phyloP scores from a whole-genome alignment of 92 coral and sea anemone species.

The Porites rus region DNA sequence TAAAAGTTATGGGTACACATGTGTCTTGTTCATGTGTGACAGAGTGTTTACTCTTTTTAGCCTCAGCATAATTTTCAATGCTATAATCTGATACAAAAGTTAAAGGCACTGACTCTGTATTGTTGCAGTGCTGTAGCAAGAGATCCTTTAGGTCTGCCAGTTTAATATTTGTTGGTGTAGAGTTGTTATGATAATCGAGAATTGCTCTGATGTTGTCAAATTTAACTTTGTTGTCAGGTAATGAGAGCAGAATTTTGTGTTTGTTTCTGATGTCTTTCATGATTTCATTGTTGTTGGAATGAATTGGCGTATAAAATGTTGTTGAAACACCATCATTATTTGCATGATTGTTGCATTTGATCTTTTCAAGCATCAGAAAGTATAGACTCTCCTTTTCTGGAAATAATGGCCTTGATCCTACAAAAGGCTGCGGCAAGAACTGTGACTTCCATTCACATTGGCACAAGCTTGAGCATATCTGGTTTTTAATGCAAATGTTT shows the following conservation, averaged over 20 bases:
- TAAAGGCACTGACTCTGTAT: conserved; percentile 27
- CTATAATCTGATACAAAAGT: conserved; percentile 50
- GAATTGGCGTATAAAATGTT: conserved; percentile 20
- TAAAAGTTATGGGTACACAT: too few species aligned
- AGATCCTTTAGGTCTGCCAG: conserved; percentile 48
- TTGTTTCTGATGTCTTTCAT: conserved; percentile 29
- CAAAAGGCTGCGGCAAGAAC: not conserved
- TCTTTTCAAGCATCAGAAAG: conserved; percentile 30
- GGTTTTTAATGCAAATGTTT: conserved; percentile 22
- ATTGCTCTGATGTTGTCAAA: conserved; percentile 29
- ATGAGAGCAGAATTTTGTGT: conserved; percentile 39
- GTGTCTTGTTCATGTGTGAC: not conserved
- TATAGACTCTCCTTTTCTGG: conserved; percentile 26
- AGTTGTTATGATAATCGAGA: conserved; percentile 33
- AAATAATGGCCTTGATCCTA: conserved; percentile 26
- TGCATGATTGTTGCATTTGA: not conserved
- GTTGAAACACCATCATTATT: not conserved
- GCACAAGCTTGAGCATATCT: conserved; percentile 26
- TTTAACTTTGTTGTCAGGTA: conserved; percentile 35
- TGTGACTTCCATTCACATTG: not conserved
- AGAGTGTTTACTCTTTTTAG: not conserved
- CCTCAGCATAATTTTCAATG: conserved; percentile 20
- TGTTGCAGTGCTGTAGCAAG: conserved; percentile 36
- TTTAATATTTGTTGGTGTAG: conserved; percentile 28
- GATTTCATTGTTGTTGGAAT: conserved; percentile 14